These are phyloP conservation scores for Sitobion miscanthi DNA, from an alignment of 1,140 invertebrate genomes.

Conservation along the genomic window DNA sequence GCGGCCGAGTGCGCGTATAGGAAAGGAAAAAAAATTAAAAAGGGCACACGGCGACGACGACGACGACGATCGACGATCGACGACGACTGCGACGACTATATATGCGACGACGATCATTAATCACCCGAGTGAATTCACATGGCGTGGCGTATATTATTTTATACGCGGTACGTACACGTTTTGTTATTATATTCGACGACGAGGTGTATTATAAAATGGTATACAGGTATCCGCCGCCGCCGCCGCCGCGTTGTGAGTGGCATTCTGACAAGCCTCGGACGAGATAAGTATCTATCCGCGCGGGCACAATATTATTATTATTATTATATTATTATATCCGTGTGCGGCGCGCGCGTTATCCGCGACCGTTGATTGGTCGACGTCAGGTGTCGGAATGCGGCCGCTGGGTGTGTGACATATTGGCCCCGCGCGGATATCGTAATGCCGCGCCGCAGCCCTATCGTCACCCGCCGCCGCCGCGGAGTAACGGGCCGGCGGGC, in stretches of 20 bases:
- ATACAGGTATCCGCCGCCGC: not conserved
- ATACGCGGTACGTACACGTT: not conserved
- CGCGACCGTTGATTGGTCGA: conserved; percentile 49
- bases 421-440: conserved; percentile 15
- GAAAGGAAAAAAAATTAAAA: conserved; percentile 29
- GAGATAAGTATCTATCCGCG: conserved; percentile 51
- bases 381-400: conserved; percentile 57
- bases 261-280: conserved; percentile 55
- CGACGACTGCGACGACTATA: not conserved
- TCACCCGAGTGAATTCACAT: conserved; percentile 30
- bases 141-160: not conserved
- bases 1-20: not conserved
- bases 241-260: conserved; percentile 41
- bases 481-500: not conserved
- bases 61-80: not conserved
- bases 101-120: conserved; percentile 43
- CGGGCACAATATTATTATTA: not conserved
- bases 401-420: conserved; percentile 53
- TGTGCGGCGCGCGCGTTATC: conserved; percentile 15
- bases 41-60: not conserved
- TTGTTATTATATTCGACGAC: not conserved
- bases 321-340: not conserved
- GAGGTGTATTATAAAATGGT: not conserved
- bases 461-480: too few relatives aligned
- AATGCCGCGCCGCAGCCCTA: not conserved